phyloP scores from a whole-genome alignment of 2,113 vertebrate species.

The Eurypyga helias region DNA sequence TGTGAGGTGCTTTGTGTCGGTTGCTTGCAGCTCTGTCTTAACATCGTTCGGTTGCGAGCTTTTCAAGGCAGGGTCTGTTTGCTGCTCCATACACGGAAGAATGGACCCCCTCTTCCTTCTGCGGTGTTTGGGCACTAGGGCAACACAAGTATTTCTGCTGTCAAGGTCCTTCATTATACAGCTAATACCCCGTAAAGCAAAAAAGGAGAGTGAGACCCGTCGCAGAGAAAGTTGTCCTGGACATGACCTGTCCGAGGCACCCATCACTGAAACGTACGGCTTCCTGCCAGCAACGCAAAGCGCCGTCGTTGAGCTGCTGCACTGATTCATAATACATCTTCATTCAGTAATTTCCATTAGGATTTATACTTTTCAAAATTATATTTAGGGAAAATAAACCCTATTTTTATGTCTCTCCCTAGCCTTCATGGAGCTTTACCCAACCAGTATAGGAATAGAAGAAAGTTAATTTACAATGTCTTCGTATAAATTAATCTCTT shows the following conservation, averaged over 20 bases:
- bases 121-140: not conserved
- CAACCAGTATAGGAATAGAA: not conserved
- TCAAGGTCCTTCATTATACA: not conserved
- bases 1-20: not conserved
- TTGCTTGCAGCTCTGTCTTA: not conserved
- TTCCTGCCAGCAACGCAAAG: not conserved
- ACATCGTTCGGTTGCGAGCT: accelerated
- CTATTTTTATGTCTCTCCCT: slow-evolving; percentile 44
- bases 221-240: not conserved
- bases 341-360: slow-evolving; percentile 29
- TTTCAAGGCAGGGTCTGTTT: not conserved
- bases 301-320: not conserved
- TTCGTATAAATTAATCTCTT: slow-evolving; percentile 62
- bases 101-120: not conserved
- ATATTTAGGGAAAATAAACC: slow-evolving; percentile 38
- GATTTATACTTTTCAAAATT: slow-evolving; percentile 40
- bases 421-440: not conserved
- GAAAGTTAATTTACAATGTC: slow-evolving; percentile 44
- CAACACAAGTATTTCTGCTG: not conserved
- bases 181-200: not conserved
- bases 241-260: not conserved
- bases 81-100: not conserved
- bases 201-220: not conserved
- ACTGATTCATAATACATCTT: slow-evolving; percentile 24
- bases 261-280: not conserved